Evolutionary conservation across 2,113 vertebrate species (phyloP).

Genomic region (Ophthalmolycus amberensis): DNA sequence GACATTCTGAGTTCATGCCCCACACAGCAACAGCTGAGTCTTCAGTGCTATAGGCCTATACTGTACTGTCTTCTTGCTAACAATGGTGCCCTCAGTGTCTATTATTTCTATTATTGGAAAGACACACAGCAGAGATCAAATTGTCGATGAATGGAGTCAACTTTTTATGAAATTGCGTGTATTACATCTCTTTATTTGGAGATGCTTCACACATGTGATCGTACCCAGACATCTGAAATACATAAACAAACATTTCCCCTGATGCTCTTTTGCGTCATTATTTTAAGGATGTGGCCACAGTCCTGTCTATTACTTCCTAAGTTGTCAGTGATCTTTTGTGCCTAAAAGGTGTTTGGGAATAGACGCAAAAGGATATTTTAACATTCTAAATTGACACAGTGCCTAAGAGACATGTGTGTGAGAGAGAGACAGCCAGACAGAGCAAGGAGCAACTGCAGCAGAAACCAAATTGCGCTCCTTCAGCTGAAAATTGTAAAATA

Average conservation of each 20-base stretch:
- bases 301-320: neutral
- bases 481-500: conserved; percentile 68
- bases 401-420: conserved; percentile 13
- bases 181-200: neutral
- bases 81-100: conserved; percentile 76
- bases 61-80: conserved; percentile 54
- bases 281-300: neutral
- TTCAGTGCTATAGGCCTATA: conserved; percentile 28
- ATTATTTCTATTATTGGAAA: too few relatives aligned
- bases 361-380: neutral
- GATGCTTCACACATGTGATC: neutral
- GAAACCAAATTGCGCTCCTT: conserved; percentile 42
- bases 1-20: conserved; percentile 72
- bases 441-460: conserved; percentile 45
- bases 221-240: neutral
- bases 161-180: neutral
- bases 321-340: neutral
- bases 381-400: conserved; percentile 11
- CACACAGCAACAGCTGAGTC: conserved; percentile 71
- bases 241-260: neutral
- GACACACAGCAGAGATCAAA: neutral
- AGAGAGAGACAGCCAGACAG: conserved; percentile 10
- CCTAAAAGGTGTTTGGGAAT: conserved; percentile 22
- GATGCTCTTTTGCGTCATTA: neutral
- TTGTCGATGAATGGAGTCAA: neutral